Evolutionary conservation across 2,797 vertebrate genomes (phyloP), one percentile per base, ranked within the genome.

Genomic region (Cyprinella venusta): DNA sequence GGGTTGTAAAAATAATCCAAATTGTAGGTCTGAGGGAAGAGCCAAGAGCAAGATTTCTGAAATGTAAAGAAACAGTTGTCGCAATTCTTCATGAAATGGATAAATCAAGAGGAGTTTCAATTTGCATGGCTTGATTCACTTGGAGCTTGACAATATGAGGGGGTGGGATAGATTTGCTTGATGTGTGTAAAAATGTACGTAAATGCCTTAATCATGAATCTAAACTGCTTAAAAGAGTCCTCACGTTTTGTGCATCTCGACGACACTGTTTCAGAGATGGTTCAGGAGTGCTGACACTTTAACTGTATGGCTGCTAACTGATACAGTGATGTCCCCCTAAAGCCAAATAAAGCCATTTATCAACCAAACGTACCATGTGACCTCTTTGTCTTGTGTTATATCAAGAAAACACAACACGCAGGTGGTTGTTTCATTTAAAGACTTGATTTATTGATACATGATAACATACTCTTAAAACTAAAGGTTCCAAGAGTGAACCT

Each of bases 341-440:
- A 94, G 93, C 94, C 94, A 95, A 95, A 95, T 95, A 95, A 95
- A 95, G 89, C 92, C 91, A 94, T 94, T 95, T 93, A 94, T 92
- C 92, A 95, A 94, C 94, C 93, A 93, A 94, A 89, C 16, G 2
- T 18, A 1, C 21, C 19, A 50, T 18, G 50, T 56, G 86, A 79
- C 38, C 36, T 89, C 50, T 81, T 84, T 64, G 10, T 69, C 42
- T 38, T 1, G 0, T 69, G 19, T 16, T 40, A 50, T 42, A 72
- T 67, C 63, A 69, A n/a, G 68, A 33, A 72, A 72, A 21, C 54
- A 56, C 18, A 54, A 63, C 33, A 63, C 50, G 33, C 10, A 30
- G 13, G 69, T 5, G 13, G 56, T 26, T 59, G 5, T 61, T 61
- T 61, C 26, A 61, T 13, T 26, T 61, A 61, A 6, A 15, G 12